Evolutionary conservation across 1,140 invertebrate species (phyloP).

Genomic region (Subanguina moxae): DNA sequence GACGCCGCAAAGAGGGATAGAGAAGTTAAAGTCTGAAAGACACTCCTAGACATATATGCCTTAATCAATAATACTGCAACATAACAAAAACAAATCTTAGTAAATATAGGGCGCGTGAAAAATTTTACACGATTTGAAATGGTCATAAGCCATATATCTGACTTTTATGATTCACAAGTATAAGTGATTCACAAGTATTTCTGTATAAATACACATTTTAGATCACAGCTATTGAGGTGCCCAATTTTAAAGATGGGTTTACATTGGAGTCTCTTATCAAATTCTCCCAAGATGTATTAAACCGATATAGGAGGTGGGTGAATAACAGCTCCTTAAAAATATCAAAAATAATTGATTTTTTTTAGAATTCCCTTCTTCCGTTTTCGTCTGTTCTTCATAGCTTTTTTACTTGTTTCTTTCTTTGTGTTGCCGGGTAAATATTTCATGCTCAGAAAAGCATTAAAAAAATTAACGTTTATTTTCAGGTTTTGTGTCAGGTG

Average conservation of each 20-base stretch:
- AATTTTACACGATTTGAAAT: too few species aligned
- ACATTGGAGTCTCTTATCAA: neutral
- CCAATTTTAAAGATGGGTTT: neutral
- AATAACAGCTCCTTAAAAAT: too few species aligned
- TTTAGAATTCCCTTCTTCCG: conserved; percentile 11
- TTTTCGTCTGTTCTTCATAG: conserved; percentile 8
- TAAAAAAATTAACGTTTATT: neutral
- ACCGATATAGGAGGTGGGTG: neutral
- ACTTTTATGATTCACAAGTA: too few species aligned
- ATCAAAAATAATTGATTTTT: too few species aligned
- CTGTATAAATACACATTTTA: too few species aligned
- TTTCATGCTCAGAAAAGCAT: neutral
- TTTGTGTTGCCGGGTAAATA: conserved; percentile 13
- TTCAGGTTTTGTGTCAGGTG: conserved; percentile 49
- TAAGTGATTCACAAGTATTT: too few species aligned
- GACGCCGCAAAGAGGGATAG: too few species aligned
- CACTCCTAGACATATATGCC: too few species aligned
- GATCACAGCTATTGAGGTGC: neutral
- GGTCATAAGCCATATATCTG: too few species aligned
- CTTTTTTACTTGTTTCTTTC: conserved; percentile 4
- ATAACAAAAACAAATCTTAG: neutral
- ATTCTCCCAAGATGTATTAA: neutral
- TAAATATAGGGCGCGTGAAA: too few species aligned
- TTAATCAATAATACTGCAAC: neutral
- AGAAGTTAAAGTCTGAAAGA: too few species aligned